Conservation (phyloP, 2,113 vertebrate genomes). For the Alces alces region DNA sequence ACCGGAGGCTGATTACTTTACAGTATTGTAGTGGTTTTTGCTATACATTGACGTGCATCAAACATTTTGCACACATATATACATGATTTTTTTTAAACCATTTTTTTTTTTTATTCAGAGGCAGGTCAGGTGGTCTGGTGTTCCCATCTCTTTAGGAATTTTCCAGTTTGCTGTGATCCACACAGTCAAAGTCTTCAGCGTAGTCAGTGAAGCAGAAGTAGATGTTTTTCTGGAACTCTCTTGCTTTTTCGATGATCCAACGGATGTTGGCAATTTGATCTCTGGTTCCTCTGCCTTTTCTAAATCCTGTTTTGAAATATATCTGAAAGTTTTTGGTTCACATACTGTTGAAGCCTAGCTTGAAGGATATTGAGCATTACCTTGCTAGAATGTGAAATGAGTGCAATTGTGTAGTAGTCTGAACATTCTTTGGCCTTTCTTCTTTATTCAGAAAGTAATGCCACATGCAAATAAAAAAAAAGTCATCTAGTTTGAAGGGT, state of each 20-base stretch:
- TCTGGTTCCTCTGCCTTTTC: background rate
- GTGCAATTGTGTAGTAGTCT: background rate
- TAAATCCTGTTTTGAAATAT: background rate
- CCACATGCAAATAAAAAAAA: background rate
- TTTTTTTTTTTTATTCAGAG: background rate
- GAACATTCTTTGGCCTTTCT: background rate
- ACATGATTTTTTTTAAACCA: background rate
- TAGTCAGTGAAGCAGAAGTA: background rate
- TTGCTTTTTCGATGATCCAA: background rate
- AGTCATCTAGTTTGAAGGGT: background rate
- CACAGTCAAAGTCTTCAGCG: background rate
- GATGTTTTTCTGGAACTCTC: background rate
- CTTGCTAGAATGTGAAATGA: background rate
- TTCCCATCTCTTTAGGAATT: background rate
- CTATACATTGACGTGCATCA: background rate
- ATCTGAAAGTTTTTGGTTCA: background rate
- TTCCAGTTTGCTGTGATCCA: background rate
- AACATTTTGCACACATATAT: background rate
- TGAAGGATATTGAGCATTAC: background rate
- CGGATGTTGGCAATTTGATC: background rate
- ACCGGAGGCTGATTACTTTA: background rate
- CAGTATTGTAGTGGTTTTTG: background rate
- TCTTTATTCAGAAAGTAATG: background rate
- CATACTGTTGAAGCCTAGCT: background rate
- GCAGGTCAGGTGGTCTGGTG: background rate